Conservation (phyloP, 2,888 invertebrate genomes). For the Ectropis crepuscularia region DNA sequence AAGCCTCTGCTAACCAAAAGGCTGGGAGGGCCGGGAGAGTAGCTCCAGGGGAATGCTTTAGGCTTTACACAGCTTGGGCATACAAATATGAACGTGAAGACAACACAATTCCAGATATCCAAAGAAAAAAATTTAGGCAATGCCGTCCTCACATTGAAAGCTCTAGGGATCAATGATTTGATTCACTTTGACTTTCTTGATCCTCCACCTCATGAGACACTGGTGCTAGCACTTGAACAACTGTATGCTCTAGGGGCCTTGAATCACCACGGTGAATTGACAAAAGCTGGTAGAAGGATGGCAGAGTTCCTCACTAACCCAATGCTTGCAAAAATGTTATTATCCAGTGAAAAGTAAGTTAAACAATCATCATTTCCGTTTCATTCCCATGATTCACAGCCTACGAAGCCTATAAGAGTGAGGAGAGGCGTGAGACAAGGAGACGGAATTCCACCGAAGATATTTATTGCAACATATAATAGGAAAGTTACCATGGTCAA, state of each 20-base stretch:
- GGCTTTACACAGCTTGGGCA: slow-evolving; percentile 99
- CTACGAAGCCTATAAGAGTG: too few relatives aligned
- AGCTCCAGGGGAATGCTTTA: slow-evolving; percentile 98
- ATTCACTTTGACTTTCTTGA: slow-evolving; percentile 99
- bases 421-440: too few relatives aligned
- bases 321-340: slow-evolving; percentile 99
- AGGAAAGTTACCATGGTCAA: too few relatives aligned
- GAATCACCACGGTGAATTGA: slow-evolving; percentile 98
- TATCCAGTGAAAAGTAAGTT: slow-evolving; percentile 97
- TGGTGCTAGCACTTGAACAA: slow-evolving; percentile 97
- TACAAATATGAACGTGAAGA: slow-evolving; percentile 99
- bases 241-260: slow-evolving; percentile 98
- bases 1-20: slow-evolving; percentile 98
- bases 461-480: too few relatives aligned
- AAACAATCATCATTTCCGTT: too few relatives aligned
- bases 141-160: slow-evolving; percentile 98
- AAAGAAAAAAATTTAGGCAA: slow-evolving; percentile 98
- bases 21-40: slow-evolving; percentile 98
- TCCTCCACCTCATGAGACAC: slow-evolving; percentile 97
- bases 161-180: slow-evolving; percentile 98
- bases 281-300: slow-evolving; percentile 98
- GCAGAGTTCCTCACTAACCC: slow-evolving; percentile 99
- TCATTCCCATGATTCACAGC: too few relatives aligned
- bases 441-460: too few relatives aligned
- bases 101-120: slow-evolving; percentile 99